A percentile compares a stretch with the other conserved stretches of the same genome.
phyloP scores from a whole-genome alignment of 2,888 invertebrate species.

The Beris chalybata region DNA sequence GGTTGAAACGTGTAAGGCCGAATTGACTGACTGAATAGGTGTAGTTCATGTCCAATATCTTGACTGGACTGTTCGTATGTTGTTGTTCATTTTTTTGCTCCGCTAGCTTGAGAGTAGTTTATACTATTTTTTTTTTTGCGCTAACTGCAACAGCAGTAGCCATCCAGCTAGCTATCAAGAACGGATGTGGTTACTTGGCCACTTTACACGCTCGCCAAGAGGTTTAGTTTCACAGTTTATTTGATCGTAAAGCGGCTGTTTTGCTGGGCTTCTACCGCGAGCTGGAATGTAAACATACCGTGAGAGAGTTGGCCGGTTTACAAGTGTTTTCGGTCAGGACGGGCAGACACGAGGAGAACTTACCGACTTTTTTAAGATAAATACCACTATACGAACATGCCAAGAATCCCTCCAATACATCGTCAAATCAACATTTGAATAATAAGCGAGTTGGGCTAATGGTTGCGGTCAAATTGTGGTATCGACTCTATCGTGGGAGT shows the following conservation, averaged over 20 bases:
- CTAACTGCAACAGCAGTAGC: no score
- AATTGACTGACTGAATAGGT: no score
- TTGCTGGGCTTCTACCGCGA: neutral
- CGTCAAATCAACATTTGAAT: neutral
- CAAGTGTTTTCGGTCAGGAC: conserved; percentile 22
- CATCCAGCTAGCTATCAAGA: conserved; percentile 13
- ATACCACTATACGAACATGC: conserved; percentile 22
- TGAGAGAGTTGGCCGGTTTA: conserved; percentile 29
- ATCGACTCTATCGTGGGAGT: conserved; percentile 25
- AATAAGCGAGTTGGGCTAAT: conserved; percentile 4
- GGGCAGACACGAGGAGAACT: conserved; percentile 10
- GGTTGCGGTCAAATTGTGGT: conserved; percentile 17
- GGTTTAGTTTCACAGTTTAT: conserved; percentile 24
- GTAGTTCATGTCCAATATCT: no score
- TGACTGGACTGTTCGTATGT: no score
- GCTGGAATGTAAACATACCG: conserved; percentile 30
- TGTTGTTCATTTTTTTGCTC: no score
- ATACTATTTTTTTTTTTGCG: no score
- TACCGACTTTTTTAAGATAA: conserved; percentile 1
- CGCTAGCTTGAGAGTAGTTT: no score
- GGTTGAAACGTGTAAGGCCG: neutral
- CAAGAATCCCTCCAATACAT: conserved; percentile 3
- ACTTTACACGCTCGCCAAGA: conserved; percentile 9
- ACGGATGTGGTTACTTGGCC: conserved; percentile 28
- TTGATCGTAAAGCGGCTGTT: conserved; percentile 14